Percentiles rank a stretch among this genome's conserved stretches.
These are phyloP conservation scores for Clytia hemisphaerica DNA, from an alignment of 30 jellyfish, hydroid and myxozoan species.

Conservation along the genomic window DNA sequence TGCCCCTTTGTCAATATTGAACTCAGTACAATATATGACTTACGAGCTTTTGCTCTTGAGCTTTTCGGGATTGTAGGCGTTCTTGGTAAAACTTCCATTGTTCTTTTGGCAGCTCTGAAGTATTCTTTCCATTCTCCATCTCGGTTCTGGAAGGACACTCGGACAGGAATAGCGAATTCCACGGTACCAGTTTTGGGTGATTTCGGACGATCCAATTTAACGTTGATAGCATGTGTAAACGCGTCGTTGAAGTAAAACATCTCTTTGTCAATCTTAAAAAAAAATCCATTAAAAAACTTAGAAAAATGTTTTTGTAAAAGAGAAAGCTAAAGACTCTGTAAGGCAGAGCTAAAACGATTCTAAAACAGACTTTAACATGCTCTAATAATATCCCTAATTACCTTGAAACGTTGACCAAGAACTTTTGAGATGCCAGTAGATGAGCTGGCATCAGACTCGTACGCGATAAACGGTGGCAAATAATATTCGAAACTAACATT, in stretches of 20 bases:
- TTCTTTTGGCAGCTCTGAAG: neutral
- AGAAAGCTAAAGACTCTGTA: too few species aligned
- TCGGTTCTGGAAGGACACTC: neutral
- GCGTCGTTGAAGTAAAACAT: neutral
- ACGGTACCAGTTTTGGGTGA: neutral
- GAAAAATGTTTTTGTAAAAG: too few species aligned
- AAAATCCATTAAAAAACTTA: too few species aligned
- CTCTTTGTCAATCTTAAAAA: too few species aligned
- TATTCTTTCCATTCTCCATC: neutral
- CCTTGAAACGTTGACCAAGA: too few species aligned
- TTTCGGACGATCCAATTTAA: neutral
- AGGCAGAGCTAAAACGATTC: too few species aligned
- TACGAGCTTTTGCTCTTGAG: neutral
- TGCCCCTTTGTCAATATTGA: too few species aligned
- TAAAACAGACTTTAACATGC: too few species aligned
- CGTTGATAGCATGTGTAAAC: neutral
- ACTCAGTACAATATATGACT: too few species aligned
- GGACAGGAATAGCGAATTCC: neutral
- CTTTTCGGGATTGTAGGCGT: conserved; percentile 15
- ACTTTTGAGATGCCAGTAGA: neutral
- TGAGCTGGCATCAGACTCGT: neutral
- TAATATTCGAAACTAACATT: conserved; percentile 13
- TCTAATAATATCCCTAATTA: too few species aligned
- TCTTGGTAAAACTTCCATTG: neutral
- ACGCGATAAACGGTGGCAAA: conserved; percentile 16